phyloP scores from a whole-genome alignment of 2,888 invertebrate species.

The Chelonus formosanus region DNA sequence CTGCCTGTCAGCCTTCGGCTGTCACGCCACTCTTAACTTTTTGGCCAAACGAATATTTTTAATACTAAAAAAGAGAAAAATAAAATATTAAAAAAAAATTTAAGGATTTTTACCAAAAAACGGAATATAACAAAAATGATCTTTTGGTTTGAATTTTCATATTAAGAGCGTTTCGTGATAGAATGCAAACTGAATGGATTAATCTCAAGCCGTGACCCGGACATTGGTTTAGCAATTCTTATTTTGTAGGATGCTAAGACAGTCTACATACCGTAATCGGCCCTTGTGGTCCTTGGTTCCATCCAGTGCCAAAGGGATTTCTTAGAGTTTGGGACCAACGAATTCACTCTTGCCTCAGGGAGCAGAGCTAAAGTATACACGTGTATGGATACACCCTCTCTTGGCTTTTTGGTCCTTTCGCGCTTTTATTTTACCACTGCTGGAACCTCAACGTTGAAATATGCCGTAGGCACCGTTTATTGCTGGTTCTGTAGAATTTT shows the following conservation, averaged over 20 bases:
- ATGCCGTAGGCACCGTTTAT: slow-evolving; percentile 30
- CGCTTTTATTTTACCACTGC: slow-evolving; percentile 17
- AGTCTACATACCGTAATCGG: slow-evolving; percentile 24
- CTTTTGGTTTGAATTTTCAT: too few relatives aligned
- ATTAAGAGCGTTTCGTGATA: too few relatives aligned
- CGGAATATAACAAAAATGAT: slow-evolving; percentile 15
- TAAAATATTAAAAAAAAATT: too few relatives aligned
- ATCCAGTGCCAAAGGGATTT: slow-evolving; percentile 56
- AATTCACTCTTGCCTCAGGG: slow-evolving; percentile 26
- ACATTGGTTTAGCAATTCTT: not conserved
- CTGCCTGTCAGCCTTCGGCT: slow-evolving; percentile 49
- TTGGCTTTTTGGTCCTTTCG: not conserved
- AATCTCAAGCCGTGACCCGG: too few relatives aligned
- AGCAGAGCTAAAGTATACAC: not conserved
- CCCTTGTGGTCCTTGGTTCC: slow-evolving; percentile 22
- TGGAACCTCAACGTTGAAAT: slow-evolving; percentile 2
- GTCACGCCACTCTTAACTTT: slow-evolving; percentile 45
- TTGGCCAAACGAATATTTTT: slow-evolving; percentile 24
- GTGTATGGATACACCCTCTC: not conserved
- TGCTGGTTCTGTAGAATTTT: slow-evolving; percentile 23
- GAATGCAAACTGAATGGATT: too few relatives aligned
- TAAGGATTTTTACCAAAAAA: too few relatives aligned
- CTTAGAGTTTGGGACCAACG: slow-evolving; percentile 53
- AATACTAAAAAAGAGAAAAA: not conserved
- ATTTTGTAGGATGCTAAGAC: not conserved